Conservation (phyloP, 2,113 vertebrate species). For the Pholis gunnellus region DNA sequence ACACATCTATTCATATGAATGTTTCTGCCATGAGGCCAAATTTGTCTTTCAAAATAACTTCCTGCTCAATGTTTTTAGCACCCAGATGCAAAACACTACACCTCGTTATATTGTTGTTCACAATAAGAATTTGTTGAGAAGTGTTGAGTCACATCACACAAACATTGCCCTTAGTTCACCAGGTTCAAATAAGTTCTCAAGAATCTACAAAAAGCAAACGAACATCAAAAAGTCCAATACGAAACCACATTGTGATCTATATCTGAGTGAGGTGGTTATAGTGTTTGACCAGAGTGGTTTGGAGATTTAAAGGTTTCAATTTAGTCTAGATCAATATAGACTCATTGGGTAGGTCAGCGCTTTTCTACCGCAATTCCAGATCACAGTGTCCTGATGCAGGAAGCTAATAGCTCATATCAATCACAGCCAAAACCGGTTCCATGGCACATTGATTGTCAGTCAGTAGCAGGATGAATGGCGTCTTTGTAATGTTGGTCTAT, state of each 20-base stretch:
- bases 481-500: slow-evolving; percentile 32
- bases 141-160: background rate
- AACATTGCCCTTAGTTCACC: background rate
- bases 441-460: slow-evolving; percentile 69
- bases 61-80: background rate
- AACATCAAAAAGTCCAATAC: background rate
- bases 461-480: slow-evolving; percentile 62
- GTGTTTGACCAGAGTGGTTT: slow-evolving; percentile 16
- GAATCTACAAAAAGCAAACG: background rate
- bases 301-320: slow-evolving; percentile 61
- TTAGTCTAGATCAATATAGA: slow-evolving; percentile 50
- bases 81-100: background rate
- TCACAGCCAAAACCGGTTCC: slow-evolving; percentile 66
- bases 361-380: slow-evolving; percentile 60
- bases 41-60: background rate
- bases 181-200: background rate
- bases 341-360: slow-evolving; percentile 32
- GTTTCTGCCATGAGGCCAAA: background rate
- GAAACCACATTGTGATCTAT: background rate
- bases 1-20: background rate
- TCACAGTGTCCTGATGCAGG: slow-evolving; percentile 58
- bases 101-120: background rate
- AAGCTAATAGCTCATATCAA: slow-evolving; percentile 71
- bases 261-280: slow-evolving; percentile 4
- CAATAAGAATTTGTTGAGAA: background rate